phyloP scores from a whole-genome alignment of 2,113 vertebrate genomes.

The Sylvietta virens region DNA sequence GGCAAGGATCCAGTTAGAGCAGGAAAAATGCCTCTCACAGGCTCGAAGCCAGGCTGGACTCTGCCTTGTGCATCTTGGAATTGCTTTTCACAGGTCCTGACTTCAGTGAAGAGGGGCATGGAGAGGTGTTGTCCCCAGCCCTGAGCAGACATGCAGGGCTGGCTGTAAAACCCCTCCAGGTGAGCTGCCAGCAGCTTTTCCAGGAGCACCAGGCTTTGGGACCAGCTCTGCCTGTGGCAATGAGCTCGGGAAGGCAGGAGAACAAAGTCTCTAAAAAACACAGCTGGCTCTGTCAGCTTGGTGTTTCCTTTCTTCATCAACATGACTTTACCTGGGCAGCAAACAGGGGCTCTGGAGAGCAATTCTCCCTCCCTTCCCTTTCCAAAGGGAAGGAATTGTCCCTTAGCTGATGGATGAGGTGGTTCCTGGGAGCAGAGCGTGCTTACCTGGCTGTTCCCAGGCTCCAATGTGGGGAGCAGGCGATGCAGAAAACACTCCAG shows the following conservation, averaged over 20 bases:
- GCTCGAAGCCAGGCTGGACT: accelerated
- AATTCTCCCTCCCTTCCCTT: not conserved
- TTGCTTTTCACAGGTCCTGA: not conserved
- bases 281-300: not conserved
- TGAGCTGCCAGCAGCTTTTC: not conserved
- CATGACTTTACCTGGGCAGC: not conserved
- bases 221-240: not conserved
- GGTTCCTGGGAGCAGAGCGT: not conserved
- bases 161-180: not conserved
- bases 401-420: not conserved
- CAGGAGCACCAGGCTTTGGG: not conserved
- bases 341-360: not conserved
- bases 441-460: not conserved
- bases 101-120: not conserved
- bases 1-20: not conserved
- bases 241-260: not conserved
- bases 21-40: not conserved
- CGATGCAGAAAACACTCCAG: not conserved
- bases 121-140: not conserved
- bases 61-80: not conserved
- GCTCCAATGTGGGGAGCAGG: not conserved
- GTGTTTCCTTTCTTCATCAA: not conserved
- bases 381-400: accelerated
- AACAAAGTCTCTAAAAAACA: not conserved
- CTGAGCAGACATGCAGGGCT: not conserved